Percentiles rank a stretch among this genome's conserved stretches.
These are phyloP conservation scores for Spilarctia lutea DNA, from an alignment of 2,888 invertebrate species.

Conservation along the genomic window DNA sequence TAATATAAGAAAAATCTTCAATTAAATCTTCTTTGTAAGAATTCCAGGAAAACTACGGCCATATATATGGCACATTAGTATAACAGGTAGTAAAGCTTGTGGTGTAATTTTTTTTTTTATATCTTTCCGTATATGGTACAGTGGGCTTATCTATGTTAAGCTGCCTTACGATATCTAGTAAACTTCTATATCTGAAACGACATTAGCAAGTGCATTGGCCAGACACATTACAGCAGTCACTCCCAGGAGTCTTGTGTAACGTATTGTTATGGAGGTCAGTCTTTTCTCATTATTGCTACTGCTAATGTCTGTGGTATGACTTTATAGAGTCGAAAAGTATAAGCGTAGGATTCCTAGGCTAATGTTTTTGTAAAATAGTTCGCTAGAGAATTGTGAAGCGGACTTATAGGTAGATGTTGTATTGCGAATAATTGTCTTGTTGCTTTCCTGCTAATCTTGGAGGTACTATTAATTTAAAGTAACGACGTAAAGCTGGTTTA, in stretches of 20 bases:
- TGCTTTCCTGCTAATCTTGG: too few species aligned
- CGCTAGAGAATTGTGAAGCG: neutral
- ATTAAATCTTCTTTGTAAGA: too few species aligned
- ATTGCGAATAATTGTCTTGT: too few species aligned
- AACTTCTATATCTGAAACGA: neutral
- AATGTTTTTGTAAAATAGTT: neutral
- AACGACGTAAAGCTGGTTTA: neutral
- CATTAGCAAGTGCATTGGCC: conserved; percentile 39
- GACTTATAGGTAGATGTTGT: neutral
- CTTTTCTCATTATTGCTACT: conserved; percentile 34
- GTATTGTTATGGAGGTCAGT: conserved; percentile 28
- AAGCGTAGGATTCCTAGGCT: neutral
- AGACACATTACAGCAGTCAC: conserved; percentile 36
- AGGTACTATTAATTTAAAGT: too few species aligned
- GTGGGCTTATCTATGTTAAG: too few species aligned
- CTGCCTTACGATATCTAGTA: conserved; percentile 15
- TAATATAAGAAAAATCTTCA: too few species aligned
- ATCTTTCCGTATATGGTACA: too few species aligned
- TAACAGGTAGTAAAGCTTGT: too few species aligned
- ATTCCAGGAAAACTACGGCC: too few species aligned
- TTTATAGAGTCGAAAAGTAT: neutral
- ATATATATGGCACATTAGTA: too few species aligned
- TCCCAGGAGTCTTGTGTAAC: conserved; percentile 36
- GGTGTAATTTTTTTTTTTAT: too few species aligned
- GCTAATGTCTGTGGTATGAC: conserved; percentile 23